Evolutionary conservation across 2,113 vertebrate species (phyloP), one percentile per base, ranked within the genome.

Genomic region (Macquaria australasica): DNA sequence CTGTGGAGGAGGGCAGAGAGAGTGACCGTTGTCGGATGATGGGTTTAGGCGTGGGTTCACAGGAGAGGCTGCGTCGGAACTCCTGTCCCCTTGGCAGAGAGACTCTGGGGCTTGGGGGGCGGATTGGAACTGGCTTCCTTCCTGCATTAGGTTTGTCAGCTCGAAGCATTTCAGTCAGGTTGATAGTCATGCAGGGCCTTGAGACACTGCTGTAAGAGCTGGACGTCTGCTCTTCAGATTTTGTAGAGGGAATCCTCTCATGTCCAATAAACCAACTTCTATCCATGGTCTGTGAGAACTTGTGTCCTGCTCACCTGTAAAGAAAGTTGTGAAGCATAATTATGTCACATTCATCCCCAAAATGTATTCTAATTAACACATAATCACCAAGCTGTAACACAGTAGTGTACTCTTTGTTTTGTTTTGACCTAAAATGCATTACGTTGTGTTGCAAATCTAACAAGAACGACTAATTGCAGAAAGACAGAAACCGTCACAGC

Each of bases 11-110:
- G 0, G 98, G 98, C 83, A 99, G 94, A 5, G 98, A 99, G 37
- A 90, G 96, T 0, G 98, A 95, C 0, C 97, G 94, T 15, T 95
- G 95, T 58, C 94, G 90, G 50, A 99, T 98, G 90, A 98, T 98
- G 64, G 98, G 97, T 75, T 96, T 95, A n/a, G 97, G 93, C 0
- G 64, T 84, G 0, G 97, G 96, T 37, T 98, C 98, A 56, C 96
- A 97, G 68, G 95, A 93, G 53, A 83, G 58, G 18, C 91, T 93
- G 56, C 77, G 76, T 6, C 85, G 77, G 10, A 73, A 28, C 58
- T 81, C 37, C 2, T 83, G 41, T 70, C 53, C 71, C 45, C 41
- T 84, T 34, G 76, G 56, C 50, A 31, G 56, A 23, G 90, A 58
- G 1, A 64, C 72, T 78, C 73, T 94, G 69, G 89, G 73, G 43